These are phyloP conservation scores for Monochamus alternatus DNA, from an alignment of 2,888 invertebrate species.

Conservation along the genomic window DNA sequence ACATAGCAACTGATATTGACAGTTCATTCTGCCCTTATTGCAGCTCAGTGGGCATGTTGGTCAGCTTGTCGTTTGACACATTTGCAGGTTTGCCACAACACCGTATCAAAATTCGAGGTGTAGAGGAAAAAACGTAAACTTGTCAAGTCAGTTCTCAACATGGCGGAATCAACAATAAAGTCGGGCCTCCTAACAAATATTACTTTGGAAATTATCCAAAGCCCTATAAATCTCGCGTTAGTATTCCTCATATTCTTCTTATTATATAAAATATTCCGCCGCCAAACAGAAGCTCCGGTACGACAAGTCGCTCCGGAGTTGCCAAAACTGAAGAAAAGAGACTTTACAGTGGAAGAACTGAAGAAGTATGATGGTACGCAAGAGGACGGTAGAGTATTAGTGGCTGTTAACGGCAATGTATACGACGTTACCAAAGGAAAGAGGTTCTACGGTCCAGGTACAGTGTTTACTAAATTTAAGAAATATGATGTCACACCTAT, in stretches of 20 bases:
- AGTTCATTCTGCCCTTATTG: too few relatives aligned
- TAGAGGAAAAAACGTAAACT: conserved; percentile 31
- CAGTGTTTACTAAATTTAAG: conserved; percentile 46
- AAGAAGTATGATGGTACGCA: conserved; percentile 89
- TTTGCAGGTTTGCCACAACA: conserved; percentile 19
- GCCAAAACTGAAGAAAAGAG: conserved; percentile 89
- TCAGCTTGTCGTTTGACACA: too few relatives aligned
- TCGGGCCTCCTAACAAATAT: conserved; percentile 69
- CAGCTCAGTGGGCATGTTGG: too few relatives aligned
- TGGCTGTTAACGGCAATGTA: conserved; percentile 95
- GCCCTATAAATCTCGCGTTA: conserved; percentile 81
- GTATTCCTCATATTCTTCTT: conserved; percentile 81
- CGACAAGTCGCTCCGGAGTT: conserved; percentile 75
- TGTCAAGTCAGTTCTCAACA: conserved; percentile 54
- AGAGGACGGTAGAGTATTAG: conserved; percentile 88
- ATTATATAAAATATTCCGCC: conserved; percentile 82
- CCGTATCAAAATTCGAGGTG: conserved; percentile 21
- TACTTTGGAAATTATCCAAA: conserved; percentile 77
- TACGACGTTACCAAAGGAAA: conserved; percentile 95
- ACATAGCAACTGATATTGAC: too few relatives aligned
- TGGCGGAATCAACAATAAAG: conserved; percentile 65
- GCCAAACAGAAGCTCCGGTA: conserved; percentile 66
- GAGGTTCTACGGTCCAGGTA: conserved; percentile 95
- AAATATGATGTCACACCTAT: conserved; percentile 8
- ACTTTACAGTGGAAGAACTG: conserved; percentile 92